These are phyloP conservation scores for Gobio occitaniae DNA, from an alignment of 2,797 vertebrate species.

Conservation along the genomic window DNA sequence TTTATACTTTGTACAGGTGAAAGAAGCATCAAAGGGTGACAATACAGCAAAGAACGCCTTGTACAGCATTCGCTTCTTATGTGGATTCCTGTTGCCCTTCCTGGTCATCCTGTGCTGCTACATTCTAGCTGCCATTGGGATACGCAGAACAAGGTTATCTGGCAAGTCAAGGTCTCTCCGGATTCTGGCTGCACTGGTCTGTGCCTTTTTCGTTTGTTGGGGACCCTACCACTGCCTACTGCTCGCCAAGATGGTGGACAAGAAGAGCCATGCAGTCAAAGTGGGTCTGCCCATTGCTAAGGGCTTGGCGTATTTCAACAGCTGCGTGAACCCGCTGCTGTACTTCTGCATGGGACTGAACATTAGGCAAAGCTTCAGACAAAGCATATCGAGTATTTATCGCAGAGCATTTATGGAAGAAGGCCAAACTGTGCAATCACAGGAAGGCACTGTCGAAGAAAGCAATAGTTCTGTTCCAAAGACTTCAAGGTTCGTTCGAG, in stretches of 20 bases:
- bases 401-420: constrained; percentile 69
- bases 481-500: not conserved
- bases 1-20: constrained; percentile 53
- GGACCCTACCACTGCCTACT: constrained; percentile 80
- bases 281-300: constrained; percentile 70
- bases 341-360: constrained; percentile 81
- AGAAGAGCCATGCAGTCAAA: constrained; percentile 66
- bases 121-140: constrained; percentile 69
- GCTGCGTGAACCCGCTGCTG: constrained; percentile 80
- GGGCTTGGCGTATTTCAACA: constrained; percentile 78
- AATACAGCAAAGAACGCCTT: constrained; percentile 59
- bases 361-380: constrained; percentile 59
- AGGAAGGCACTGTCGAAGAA: constrained; percentile 64
- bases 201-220: constrained; percentile 82
- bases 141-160: constrained; percentile 70
- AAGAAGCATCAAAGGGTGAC: constrained; percentile 51
- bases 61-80: constrained; percentile 76
- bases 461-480: constrained; percentile 40
- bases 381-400: constrained; percentile 70
- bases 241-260: constrained; percentile 77
- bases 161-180: constrained; percentile 74
- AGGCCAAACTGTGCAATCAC: constrained; percentile 57
- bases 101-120: constrained; percentile 77
- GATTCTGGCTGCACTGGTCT: constrained; percentile 71
- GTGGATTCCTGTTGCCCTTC: constrained; percentile 78